Evolutionary conservation across 2,888 invertebrate species (phyloP), one percentile per base, ranked within the genome.

Genomic region (Dicranocentrus wangi): DNA sequence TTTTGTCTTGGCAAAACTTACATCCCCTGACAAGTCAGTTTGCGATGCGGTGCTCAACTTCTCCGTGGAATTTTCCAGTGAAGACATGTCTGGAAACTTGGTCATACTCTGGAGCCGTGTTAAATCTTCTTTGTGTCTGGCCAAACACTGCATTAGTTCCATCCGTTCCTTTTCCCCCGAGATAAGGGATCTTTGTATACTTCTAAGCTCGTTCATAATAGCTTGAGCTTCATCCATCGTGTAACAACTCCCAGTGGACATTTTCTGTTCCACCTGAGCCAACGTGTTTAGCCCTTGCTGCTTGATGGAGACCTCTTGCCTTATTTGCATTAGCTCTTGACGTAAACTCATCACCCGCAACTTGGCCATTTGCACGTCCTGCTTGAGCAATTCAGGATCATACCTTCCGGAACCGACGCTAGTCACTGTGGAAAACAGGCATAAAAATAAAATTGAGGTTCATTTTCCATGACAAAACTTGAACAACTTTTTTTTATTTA

Each of bases 181-280:
- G 7, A 94, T 93, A 42, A 98, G 90, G 0, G 96, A 96, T 88
- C 95, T 94, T 89, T 97, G 97, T 86, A 98, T 96, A 89, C 96
- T 95, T 85, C 94, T 92, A 87, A 98, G 92, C 89, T 98, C 97
- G 70, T 94, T 94, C 91, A 97, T 94, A 81, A 98, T 97, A n/a
- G 96, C 96, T 89, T 97, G 96, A 15, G 97, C 98, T 90, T 98
- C 96, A 47, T 93, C 93, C 87, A 97, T 94, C 88, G 95, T 96
- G 89, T 97, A 98, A 88, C 95, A 95, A 61, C 95, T 94, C 68
- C 93, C 93, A 23, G 93, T 92, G 88, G 93, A 94, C 87, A 98
- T 90, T 90, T 96, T 96, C 90, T 95, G 94, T 89, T 96, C 95
- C 85, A 96, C 96, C 88, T 93, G 94, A 81, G 95, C 93, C 69